Evolutionary conservation across 2,888 invertebrate species (phyloP).

Genomic region (Caradrina clavipalpis): DNA sequence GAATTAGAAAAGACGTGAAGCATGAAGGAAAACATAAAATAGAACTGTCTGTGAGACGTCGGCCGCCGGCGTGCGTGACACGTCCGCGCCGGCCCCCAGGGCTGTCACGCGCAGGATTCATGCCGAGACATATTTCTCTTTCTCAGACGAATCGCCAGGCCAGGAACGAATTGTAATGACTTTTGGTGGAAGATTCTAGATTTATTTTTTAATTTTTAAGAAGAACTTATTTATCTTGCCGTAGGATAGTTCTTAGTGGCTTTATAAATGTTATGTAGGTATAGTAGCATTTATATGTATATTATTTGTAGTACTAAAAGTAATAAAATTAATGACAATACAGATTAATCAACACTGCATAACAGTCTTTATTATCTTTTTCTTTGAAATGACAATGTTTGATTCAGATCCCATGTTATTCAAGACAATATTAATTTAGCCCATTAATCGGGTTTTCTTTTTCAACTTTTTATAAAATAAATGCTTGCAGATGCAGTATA

Average conservation of each 20-base stretch:
- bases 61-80: conserved; percentile 7
- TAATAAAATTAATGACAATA: no score
- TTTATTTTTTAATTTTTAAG: background rate
- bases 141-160: background rate
- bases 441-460: no score
- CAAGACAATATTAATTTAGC: no score
- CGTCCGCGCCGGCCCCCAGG: conserved; percentile 23
- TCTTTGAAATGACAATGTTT: background rate
- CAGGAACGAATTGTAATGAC: background rate
- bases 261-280: no score
- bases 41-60: conserved; percentile 24
- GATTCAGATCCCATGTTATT: background rate
- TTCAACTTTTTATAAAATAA: no score
- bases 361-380: background rate
- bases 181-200: background rate
- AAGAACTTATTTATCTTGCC: no score
- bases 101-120: conserved; percentile 26
- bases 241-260: no score
- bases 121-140: conserved; percentile 13
- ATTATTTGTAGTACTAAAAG: no score
- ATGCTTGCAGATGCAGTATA: background rate
- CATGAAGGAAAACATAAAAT: conserved; percentile 39
- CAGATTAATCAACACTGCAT: background rate
- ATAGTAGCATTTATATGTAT: no score
- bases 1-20: conserved; percentile 12